Evolutionary conservation across 2,113 vertebrate genomes (phyloP).

Genomic region (Prionailurus viverrinus): DNA sequence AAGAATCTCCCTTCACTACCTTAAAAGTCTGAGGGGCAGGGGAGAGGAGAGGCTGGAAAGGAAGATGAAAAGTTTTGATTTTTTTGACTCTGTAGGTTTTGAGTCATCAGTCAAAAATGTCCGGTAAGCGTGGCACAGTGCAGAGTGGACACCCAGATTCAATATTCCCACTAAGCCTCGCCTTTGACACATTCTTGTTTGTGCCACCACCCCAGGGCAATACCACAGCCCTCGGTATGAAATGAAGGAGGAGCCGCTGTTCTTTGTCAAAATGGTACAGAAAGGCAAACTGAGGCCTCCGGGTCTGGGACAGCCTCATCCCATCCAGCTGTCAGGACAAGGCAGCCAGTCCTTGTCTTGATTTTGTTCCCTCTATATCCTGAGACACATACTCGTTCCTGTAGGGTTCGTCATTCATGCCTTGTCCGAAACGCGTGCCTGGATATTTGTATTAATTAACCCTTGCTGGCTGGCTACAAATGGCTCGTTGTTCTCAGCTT

Average conservation of each 20-base stretch:
- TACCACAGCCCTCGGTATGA: neutral
- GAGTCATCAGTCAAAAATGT: neutral
- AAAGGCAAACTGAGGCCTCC: neutral
- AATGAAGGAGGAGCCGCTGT: neutral
- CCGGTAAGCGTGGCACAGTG: neutral
- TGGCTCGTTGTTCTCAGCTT: conserved; percentile 57
- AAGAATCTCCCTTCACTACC: neutral
- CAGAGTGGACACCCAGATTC: neutral
- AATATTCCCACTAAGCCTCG: fast-evolving
- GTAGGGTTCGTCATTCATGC: neutral
- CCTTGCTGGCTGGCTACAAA: conserved; percentile 38
- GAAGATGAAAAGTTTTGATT: neutral
- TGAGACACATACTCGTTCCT: neutral
- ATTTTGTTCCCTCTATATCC: neutral
- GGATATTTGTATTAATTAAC: conserved; percentile 1
- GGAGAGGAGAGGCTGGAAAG: neutral
- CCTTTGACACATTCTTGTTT: neutral
- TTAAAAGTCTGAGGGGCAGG: neutral
- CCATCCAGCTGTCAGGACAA: neutral
- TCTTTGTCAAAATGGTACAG: neutral
- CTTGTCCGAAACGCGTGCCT: neutral
- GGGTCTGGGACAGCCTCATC: neutral
- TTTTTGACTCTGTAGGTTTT: neutral
- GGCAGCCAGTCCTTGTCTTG: neutral
- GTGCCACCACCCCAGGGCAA: too few relatives aligned